Evolutionary conservation across 1,140 invertebrate genomes (phyloP).

Genomic region (Drosophila mauritiana): DNA sequence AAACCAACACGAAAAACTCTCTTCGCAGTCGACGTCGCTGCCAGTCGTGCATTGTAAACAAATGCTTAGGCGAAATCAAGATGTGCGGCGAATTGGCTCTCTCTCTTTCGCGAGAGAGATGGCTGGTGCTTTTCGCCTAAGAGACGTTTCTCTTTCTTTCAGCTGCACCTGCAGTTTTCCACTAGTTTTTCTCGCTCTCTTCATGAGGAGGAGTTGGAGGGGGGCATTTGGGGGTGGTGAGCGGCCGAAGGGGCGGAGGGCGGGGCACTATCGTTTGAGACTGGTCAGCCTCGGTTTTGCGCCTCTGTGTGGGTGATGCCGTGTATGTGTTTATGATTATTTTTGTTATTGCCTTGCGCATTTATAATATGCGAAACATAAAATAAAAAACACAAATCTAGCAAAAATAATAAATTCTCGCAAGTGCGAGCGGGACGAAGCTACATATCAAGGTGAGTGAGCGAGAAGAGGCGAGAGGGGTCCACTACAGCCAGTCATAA

Average conservation of each 20-base stretch:
- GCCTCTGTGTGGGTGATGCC: conserved; percentile 7
- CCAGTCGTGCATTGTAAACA: conserved; percentile 53
- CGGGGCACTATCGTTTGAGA: conserved; percentile 61
- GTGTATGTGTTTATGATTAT: conserved; percentile 19
- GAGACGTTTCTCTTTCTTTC: conserved; percentile 63
- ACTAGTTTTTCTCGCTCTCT: conserved; percentile 38
- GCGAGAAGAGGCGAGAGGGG: conserved; percentile 15
- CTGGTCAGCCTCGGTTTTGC: conserved; percentile 45
- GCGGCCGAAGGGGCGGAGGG: conserved; percentile 5
- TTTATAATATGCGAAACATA: conserved; percentile 66
- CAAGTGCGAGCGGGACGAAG: conserved; percentile 28
- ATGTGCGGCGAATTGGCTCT: conserved; percentile 35
- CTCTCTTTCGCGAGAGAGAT: not conserved
- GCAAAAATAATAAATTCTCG: conserved; percentile 32
- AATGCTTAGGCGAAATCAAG: conserved; percentile 61
- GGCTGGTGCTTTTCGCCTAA: conserved; percentile 56
- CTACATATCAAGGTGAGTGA: conserved; percentile 26
- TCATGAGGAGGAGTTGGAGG: not conserved
- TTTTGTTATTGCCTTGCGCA: conserved; percentile 63
- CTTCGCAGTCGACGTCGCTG: conserved; percentile 32
- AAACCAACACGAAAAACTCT: not conserved
- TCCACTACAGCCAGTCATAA: conserved; percentile 71
- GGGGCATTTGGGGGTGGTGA: not conserved
- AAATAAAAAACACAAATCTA: conserved; percentile 67
- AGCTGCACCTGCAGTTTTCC: conserved; percentile 69